Evolutionary conservation across 2,888 invertebrate genomes (phyloP).

Genomic region (Latheticus oryzae): DNA sequence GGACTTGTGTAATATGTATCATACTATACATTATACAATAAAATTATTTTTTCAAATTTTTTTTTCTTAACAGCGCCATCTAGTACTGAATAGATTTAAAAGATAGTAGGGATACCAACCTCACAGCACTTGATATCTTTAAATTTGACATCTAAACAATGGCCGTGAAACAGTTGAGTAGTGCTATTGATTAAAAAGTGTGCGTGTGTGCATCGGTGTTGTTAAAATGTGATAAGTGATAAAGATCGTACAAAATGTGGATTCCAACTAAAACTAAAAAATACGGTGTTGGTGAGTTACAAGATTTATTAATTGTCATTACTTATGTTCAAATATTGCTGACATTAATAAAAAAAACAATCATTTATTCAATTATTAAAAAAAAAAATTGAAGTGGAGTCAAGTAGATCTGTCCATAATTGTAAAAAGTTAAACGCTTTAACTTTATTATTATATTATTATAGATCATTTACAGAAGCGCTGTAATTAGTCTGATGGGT

Average conservation of each 20-base stretch:
- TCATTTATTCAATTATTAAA: background rate
- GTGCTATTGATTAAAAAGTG: constrained; percentile 61
- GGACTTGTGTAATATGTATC: constrained; percentile 44
- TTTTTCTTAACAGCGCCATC: constrained; percentile 7
- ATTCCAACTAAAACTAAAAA: constrained; percentile 79
- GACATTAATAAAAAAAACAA: no score
- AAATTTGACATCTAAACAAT: constrained; percentile 56
- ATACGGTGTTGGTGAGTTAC: constrained; percentile 79
- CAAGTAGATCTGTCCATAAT: background rate
- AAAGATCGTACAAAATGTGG: constrained; percentile 71
- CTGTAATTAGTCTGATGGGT: no score
- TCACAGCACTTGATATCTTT: constrained; percentile 19
- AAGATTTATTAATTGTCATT: background rate
- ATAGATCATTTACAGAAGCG: no score
- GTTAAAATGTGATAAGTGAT: constrained; percentile 55
- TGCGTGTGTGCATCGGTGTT: constrained; percentile 51
- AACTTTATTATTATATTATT: background rate
- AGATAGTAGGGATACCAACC: no score
- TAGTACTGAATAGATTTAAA: constrained; percentile 1
- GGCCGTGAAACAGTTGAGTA: constrained; percentile 59
- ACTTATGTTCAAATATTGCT: no score
- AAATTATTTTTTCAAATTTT: constrained; percentile 27
- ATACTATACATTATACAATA: constrained; percentile 41
- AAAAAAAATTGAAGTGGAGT: background rate
- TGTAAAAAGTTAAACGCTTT: background rate